Percentiles rank a stretch among this genome's conserved stretches.
Conservation (phyloP, 37 sponge, comb jelly and placozoan species). For the Oopsacas minuta region DNA sequence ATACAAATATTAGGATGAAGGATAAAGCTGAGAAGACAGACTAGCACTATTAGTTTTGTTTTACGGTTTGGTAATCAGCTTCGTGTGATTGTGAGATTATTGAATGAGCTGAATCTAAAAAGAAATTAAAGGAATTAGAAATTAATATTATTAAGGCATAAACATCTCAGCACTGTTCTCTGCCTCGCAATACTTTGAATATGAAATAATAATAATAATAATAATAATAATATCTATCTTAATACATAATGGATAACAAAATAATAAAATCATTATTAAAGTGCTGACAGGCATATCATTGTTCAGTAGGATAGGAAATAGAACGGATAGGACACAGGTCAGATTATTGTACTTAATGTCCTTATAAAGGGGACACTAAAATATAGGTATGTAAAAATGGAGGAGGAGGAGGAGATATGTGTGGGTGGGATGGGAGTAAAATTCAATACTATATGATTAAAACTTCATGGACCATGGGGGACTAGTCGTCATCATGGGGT, state of each 20-base stretch:
- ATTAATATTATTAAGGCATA: not conserved
- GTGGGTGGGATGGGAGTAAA: not conserved
- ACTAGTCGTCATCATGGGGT: not conserved
- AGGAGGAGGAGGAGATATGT: not conserved
- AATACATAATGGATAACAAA: not conserved
- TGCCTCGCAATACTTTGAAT: too few species aligned
- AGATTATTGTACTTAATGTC: not conserved
- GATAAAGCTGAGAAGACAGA: not conserved
- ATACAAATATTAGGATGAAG: not conserved
- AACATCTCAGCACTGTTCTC: not conserved
- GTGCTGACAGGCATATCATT: slow-evolving; percentile 15
- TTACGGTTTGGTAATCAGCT: not conserved
- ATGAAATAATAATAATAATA: not conserved
- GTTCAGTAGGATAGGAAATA: slow-evolving; percentile 4
- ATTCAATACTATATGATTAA: not conserved
- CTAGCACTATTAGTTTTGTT: not conserved
- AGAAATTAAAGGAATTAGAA: not conserved
- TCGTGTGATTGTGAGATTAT: not conserved
- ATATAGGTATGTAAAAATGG: not conserved
- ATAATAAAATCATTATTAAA: slow-evolving; percentile 19
- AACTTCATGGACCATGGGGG: not conserved
- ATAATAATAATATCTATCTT: not conserved
- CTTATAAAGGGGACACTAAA: not conserved
- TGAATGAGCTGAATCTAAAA: not conserved
- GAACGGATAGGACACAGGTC: not conserved